Conservation (phyloP, 2,113 vertebrate genomes). For the Dipodomys ordii region DNA sequence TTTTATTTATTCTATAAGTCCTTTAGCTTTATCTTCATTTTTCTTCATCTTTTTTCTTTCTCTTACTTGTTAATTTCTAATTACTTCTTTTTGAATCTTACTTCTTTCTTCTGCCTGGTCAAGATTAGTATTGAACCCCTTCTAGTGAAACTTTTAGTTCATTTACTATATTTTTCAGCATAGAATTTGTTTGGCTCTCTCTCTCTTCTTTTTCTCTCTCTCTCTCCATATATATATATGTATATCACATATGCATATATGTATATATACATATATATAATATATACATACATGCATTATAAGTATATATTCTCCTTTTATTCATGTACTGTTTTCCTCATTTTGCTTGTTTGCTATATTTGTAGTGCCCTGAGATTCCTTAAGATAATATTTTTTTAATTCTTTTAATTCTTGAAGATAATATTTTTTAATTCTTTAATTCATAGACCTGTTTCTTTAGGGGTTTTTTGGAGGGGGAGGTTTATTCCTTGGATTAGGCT, state of each 20-base stretch:
- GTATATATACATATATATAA: not conserved
- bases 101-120: not conserved
- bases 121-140: not conserved
- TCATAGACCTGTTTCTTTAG: not conserved
- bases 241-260: too few relatives aligned
- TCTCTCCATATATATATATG: too few relatives aligned
- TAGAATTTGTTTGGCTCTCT: not conserved
- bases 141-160: not conserved
- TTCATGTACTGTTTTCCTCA: not conserved
- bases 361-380: not conserved
- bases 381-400: not conserved
- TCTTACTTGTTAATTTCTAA: conserved; percentile 28
- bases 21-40: not conserved
- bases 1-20: not conserved
- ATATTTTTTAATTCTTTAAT: not conserved
- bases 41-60: not conserved
- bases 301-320: not conserved
- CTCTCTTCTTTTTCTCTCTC: not conserved
- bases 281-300: not conserved
- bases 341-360: not conserved
- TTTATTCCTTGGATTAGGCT: not conserved
- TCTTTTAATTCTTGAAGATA: not conserved
- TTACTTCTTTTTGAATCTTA: not conserved
- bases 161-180: conserved; percentile 4
- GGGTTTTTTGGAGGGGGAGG: not conserved